Conservation (phyloP, 2,113 vertebrate genomes). For the Oxyura jamaicensis region DNA sequence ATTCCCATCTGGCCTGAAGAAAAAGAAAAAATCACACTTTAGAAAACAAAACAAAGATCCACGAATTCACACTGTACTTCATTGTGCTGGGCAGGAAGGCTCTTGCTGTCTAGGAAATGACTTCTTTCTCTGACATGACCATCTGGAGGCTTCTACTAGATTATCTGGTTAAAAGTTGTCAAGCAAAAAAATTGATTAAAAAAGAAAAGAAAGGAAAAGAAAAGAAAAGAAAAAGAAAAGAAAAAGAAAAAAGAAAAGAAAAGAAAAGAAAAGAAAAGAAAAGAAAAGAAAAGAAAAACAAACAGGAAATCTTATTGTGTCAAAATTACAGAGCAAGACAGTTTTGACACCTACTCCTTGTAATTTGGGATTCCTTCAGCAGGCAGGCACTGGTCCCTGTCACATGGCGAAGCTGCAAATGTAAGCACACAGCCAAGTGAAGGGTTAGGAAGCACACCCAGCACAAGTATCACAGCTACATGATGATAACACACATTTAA, state of each 20-base stretch:
- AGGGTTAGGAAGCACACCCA: neutral
- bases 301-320: neutral
- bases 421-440: conserved; percentile 32
- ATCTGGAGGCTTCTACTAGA: neutral
- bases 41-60: neutral
- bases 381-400: conserved; percentile 63
- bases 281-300: neutral
- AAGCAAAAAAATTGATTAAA: neutral
- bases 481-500: neutral
- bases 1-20: neutral
- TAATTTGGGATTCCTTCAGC: conserved; percentile 45
- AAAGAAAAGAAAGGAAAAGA: neutral
- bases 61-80: neutral
- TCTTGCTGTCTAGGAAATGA: neutral
- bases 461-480: neutral
- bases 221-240: neutral
- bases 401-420: conserved; percentile 47
- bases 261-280: neutral
- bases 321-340: neutral
- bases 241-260: neutral
- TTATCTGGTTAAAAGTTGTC: neutral
- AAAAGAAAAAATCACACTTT: neutral
- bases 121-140: neutral
- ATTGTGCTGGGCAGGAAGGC: accelerated
- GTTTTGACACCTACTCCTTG: conserved; percentile 62